Base-by-base conservation (phyloP, 2,113 vertebrate species). In the Scytalopus superciliaris region DNA sequence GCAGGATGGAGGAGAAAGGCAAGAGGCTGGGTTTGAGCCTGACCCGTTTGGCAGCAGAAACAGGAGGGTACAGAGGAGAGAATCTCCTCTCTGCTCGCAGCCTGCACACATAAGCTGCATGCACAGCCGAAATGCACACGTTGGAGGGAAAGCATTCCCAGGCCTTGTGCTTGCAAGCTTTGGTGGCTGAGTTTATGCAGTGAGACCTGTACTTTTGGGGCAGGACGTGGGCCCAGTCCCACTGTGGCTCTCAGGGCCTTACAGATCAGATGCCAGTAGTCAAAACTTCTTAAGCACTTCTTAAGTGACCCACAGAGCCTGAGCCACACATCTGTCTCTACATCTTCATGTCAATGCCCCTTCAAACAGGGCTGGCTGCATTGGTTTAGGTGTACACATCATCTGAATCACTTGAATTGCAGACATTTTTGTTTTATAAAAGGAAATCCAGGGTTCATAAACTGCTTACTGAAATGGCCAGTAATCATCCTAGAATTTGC, bases 81-180 rank as follows among this genome's bases (percentile, higher is more conserved):
- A 60, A 87, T 47, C 47, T 63, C 57, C 56, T 39, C 49, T 56
- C 52, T 12, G 25, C 63, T 68, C 82, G 62, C 0, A 0, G 47
- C 42, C 62, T 2, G 31, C 39, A 6, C 1, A 3, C 73, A 69
- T 37, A 3, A 68, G 35, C 53, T 4, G 30, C 1, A 6, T 4
- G 40, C 30, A 0, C 2, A 0, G 44, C 31, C 1, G 0, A 28
- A 44, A 57, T 0, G 1, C 28, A 1, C 7, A 0, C 2, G 0
- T 2, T 13, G 40, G 5, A 64, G 19, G 31, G 10, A n/a, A 59
- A 60, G 14, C 4, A 0, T 12, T 19, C 44, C 35, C 81, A n/a
- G 73, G 57, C 63, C 15, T 0, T 0, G 2, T 1, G 0, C 5
- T 27, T 0, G 1, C 19, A 18, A 68, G 59, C 1, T 68, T 49